Evolutionary conservation across 92 coral and sea anemone genomes (phyloP).

Genomic region (Montipora capitata): DNA sequence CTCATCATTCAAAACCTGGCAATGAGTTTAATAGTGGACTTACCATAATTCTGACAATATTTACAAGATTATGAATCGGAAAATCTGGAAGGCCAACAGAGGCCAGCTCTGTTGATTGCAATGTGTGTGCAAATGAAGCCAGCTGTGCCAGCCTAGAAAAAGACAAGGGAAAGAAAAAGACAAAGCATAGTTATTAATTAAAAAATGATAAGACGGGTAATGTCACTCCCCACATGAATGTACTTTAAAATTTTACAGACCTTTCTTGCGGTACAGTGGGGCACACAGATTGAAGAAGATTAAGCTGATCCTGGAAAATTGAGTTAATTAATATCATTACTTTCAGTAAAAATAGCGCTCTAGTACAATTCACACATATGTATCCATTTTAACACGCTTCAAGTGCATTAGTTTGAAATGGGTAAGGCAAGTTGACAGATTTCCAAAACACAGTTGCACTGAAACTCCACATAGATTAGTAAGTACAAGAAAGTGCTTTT

Average conservation of each 20-base stretch:
- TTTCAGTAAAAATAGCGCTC: too few species aligned
- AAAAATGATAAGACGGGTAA: not conserved
- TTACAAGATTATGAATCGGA: conserved; percentile 91
- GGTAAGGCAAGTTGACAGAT: too few species aligned
- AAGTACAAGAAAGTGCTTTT: too few species aligned
- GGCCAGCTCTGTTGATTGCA: conserved; percentile 95
- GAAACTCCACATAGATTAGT: too few species aligned
- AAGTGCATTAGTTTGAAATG: too few species aligned
- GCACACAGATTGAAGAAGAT: conserved; percentile 70
- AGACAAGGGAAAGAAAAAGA: not conserved
- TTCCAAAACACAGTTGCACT: too few species aligned
- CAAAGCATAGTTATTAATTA: not conserved
- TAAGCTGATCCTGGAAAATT: conserved; percentile 87
- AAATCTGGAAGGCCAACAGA: conserved; percentile 97
- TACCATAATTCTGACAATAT: conserved; percentile 92
- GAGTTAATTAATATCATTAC: not conserved
- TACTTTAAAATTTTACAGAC: conserved; percentile 36
- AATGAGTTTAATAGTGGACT: not conserved
- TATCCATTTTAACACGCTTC: too few species aligned
- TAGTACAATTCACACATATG: too few species aligned
- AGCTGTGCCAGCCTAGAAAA: conserved; percentile 82
- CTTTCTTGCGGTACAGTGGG: conserved; percentile 86
- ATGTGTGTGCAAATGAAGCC: conserved; percentile 94
- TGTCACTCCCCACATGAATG: not conserved
- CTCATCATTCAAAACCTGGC: too few species aligned